These are phyloP conservation scores for Drosophila ercepeae DNA, from an alignment of 1,140 invertebrate species.

Conservation along the genomic window DNA sequence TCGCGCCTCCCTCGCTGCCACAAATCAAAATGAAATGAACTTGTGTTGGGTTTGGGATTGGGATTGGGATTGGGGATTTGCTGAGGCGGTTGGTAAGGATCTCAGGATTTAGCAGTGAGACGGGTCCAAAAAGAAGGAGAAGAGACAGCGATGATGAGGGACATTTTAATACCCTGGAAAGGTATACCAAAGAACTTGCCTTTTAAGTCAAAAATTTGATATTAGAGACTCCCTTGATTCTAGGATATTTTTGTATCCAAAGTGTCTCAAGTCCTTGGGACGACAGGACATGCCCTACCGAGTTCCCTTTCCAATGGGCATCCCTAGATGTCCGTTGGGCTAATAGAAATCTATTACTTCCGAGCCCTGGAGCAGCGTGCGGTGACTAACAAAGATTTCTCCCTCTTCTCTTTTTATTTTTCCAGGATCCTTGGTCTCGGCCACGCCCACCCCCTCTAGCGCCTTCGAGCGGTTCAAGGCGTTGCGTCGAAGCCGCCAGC, in stretches of 20 bases:
- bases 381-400: constrained; percentile 47
- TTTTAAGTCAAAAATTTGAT: too few relatives aligned
- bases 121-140: neutral
- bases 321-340: constrained; percentile 47
- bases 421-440: constrained; percentile 27
- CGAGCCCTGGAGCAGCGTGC: constrained; percentile 59
- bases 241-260: too few relatives aligned
- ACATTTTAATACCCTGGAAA: neutral
- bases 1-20: constrained; percentile 12
- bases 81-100: constrained; percentile 26
- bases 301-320: constrained; percentile 7
- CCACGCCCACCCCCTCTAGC: constrained; percentile 29
- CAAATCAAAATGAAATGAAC: constrained; percentile 47
- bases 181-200: too few relatives aligned
- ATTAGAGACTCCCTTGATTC: too few relatives aligned
- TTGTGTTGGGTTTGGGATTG: constrained; percentile 1
- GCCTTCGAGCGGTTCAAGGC: constrained; percentile 74
- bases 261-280: neutral
- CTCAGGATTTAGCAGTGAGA: constrained; percentile 13
- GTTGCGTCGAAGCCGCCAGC: constrained; percentile 58
- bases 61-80: constrained; percentile 16
- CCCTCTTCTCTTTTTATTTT: neutral
- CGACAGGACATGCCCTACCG: neutral
- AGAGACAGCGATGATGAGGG: neutral
- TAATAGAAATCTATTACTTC: constrained; percentile 77